Conservation (phyloP, 2,888 invertebrate genomes). For the Saturnia pavonia region DNA sequence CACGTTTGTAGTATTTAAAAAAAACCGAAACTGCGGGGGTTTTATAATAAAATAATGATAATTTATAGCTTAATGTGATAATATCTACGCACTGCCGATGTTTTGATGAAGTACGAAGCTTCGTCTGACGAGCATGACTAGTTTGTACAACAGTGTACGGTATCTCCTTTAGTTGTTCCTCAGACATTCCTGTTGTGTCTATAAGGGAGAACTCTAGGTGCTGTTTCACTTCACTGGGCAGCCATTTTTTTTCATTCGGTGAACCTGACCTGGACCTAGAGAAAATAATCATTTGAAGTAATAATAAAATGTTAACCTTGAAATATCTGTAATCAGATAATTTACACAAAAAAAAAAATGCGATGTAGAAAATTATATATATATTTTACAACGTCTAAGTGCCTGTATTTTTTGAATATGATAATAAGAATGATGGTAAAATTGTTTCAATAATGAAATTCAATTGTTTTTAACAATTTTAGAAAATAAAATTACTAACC, state of each 20-base stretch:
- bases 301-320: not conserved
- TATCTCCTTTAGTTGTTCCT: constrained; percentile 92
- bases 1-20: too few relatives aligned
- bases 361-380: not conserved
- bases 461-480: not conserved
- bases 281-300: not conserved
- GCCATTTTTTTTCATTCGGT: constrained; percentile 87
- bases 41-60: not conserved
- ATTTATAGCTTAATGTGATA: not conserved
- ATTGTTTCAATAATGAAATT: too few relatives aligned
- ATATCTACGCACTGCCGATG: constrained; percentile 61
- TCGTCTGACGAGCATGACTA: constrained; percentile 82
- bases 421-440: not conserved
- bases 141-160: constrained; percentile 94
- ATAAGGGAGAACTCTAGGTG: constrained; percentile 94
- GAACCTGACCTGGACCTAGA: constrained; percentile 85
- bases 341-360: too few relatives aligned
- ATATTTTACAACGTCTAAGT: not conserved
- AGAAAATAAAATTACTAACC: constrained; percentile 54
- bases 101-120: constrained; percentile 74
- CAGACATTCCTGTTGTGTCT: constrained; percentile 94
- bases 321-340: too few relatives aligned
- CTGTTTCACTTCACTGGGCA: constrained; percentile 89
- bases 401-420: not conserved
- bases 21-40: not conserved